Percentiles rank a stretch among this genome's conserved stretches.
These are phyloP conservation scores for Amphiprion percula DNA, from an alignment of 2,113 vertebrate genomes.

Conservation along the genomic window DNA sequence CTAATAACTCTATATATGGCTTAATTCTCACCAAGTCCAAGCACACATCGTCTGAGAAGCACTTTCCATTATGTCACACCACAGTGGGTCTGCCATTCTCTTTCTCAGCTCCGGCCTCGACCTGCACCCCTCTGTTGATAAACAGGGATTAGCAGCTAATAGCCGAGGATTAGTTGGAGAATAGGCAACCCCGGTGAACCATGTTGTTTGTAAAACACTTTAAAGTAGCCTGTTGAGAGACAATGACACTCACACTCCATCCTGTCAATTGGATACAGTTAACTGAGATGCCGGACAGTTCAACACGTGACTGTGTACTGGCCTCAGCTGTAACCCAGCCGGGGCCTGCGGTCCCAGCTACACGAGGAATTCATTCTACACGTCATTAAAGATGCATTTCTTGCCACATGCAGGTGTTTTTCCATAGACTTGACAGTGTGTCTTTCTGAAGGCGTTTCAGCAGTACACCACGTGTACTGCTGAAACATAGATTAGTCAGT, in stretches of 20 bases:
- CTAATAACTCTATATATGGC: conserved; percentile 41
- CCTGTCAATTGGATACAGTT: conserved; percentile 45
- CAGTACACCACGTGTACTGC: background rate
- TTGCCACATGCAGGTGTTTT: conserved; percentile 43
- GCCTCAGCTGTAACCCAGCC: conserved; percentile 57
- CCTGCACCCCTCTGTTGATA: conserved; percentile 51
- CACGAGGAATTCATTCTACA: conserved; percentile 40
- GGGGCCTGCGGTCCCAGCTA: conserved; percentile 44
- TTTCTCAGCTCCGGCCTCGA: conserved; percentile 43
- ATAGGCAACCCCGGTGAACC: conserved; percentile 48
- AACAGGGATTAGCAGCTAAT: conserved; percentile 77
- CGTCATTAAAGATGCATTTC: conserved; percentile 68
- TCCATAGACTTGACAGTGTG: conserved; percentile 17
- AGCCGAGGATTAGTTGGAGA: conserved; percentile 66
- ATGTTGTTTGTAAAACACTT: conserved; percentile 57
- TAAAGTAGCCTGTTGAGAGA: conserved; percentile 66
- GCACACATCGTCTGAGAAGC: background rate
- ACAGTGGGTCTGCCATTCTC: conserved; percentile 14
- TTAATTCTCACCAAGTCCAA: conserved; percentile 29
- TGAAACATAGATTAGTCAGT: too few species aligned
- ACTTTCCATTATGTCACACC: conserved; percentile 63
- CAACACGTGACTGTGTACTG: background rate
- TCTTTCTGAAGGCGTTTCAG: background rate
- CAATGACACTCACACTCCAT: conserved; percentile 32
- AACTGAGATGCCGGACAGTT: conserved; percentile 39